Evolutionary conservation across 2,797 vertebrate species (phyloP).

Genomic region (Sus cebifrons): DNA sequence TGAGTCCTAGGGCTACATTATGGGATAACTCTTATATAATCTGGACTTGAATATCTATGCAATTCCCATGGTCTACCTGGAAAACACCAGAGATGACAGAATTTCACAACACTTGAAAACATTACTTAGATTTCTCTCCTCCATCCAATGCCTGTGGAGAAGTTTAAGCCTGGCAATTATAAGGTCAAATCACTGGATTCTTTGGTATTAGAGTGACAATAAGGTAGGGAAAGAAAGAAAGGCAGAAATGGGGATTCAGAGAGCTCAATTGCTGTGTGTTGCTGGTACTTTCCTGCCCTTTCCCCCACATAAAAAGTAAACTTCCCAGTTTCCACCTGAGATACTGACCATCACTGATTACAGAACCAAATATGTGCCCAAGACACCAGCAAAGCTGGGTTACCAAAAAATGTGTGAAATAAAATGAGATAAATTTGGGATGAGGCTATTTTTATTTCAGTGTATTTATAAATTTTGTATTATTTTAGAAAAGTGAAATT

Average conservation of each 20-base stretch:
- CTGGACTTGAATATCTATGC: slow-evolving; percentile 10
- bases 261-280: background rate
- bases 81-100: background rate
- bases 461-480: background rate
- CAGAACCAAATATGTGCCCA: background rate
- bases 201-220: background rate
- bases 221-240: background rate
- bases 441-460: slow-evolving; percentile 52
- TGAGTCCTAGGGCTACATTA: background rate
- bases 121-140: background rate
- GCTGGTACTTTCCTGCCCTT: background rate
- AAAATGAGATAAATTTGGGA: background rate
- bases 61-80: background rate
- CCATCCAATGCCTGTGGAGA: background rate
- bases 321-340: background rate
- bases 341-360: background rate
- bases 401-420: background rate
- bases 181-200: background rate
- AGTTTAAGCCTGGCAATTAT: background rate
- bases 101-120: slow-evolving; percentile 13
- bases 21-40: background rate
- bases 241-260: background rate
- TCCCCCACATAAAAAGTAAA: background rate
- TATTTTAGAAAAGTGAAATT: slow-evolving; percentile 40
- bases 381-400: background rate